phyloP scores from a whole-genome alignment of 2,888 invertebrate species.

The Agrochola circellaris region DNA sequence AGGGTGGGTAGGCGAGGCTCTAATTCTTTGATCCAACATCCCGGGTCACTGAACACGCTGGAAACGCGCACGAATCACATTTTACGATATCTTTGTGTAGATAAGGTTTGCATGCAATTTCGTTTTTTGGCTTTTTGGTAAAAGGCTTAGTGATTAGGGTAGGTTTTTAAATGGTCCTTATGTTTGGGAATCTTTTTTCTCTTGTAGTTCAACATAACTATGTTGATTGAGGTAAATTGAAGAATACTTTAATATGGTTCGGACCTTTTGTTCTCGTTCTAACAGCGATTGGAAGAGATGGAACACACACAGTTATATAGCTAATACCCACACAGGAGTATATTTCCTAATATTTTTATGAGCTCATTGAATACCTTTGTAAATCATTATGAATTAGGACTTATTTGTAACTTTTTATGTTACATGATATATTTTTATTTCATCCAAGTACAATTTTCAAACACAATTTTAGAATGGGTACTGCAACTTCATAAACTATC shows the following conservation, averaged over 20 bases:
- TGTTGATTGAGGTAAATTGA: neutral
- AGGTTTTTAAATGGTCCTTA: slow-evolving; percentile 7
- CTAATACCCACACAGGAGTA: neutral
- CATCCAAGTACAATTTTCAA: neutral
- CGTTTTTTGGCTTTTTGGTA: slow-evolving; percentile 25
- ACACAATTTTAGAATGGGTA: neutral
- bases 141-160: slow-evolving; percentile 14
- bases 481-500: too few species aligned
- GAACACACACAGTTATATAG: neutral
- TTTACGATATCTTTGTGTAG: slow-evolving; percentile 60
- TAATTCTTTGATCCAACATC: slow-evolving; percentile 86
- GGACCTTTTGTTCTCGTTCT: neutral
- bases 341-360: neutral
- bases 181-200: neutral
- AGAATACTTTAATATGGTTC: neutral
- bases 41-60: slow-evolving; percentile 84
- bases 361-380: too few species aligned
- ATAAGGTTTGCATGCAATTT: slow-evolving; percentile 57
- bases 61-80: slow-evolving; percentile 63
- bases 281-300: neutral
- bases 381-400: neutral
- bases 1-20: slow-evolving; percentile 79
- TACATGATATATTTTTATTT: too few species aligned
- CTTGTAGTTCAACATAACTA: neutral
- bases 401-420: neutral